Base-by-base conservation (phyloP, 64 coral and sea anemone species). In the Stichodactyla mertensii region DNA sequence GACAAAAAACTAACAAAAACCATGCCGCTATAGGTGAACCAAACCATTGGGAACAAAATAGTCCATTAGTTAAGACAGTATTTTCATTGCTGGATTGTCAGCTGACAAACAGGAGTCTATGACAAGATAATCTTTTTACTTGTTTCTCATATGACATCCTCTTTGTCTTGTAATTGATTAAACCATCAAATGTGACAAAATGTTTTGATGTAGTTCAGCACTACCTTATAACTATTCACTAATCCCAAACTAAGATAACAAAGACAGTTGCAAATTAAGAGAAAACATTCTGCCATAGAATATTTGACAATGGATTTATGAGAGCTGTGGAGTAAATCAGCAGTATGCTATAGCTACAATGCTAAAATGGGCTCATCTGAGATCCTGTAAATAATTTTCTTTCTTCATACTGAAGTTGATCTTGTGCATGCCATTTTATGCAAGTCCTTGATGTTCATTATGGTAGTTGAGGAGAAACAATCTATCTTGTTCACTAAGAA, bases 341-440 rank as follows among this genome's bases (percentile, higher is more conserved):
- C 69, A 74, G 24, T 28, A 74, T 74, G 69, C 69, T 31, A 13
- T 74, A 74, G 11, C 1, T 74, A 74, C 69, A 74, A 74, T 82
- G 80, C 16, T 82, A 82, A 82, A 82, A 57, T 82, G 80, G 80
- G 80, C 80, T 55, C 5, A 52, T 4, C 16, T 1, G 9, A 54
- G 80, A 55, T 82, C 80, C 0, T 82, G 80, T 82, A 82, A 82
- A 82, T 82, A 82, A 45, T 18, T 82, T 82, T 52, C 52, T 27
- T 82, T 82, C 20, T 82, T 82, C 4, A 20, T 81, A 45, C 36
- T 45, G 1, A 45, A 45, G 36, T 45, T 45, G 64, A 31, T 74
- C 9, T 74, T n/a, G 1, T 58, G 56, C 14, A 69, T 22, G 7
- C 9, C 16, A 74, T 31, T 74, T 70, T 62, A 15, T 16, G 18